phyloP scores from a whole-genome alignment of 2,113 vertebrate species.

The Entomyzon cyanotis region DNA sequence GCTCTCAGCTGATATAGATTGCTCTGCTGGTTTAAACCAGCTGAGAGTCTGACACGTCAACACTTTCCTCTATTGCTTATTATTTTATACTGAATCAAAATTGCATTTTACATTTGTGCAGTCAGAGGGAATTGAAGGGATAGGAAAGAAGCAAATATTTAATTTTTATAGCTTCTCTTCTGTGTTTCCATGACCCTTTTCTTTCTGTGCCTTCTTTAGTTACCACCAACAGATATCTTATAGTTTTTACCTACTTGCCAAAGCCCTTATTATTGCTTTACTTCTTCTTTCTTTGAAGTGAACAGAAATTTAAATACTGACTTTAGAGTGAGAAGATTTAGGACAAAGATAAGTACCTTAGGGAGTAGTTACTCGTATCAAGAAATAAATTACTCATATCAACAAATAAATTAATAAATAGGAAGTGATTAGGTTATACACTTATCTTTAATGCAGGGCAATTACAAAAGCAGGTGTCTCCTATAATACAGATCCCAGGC shows the following conservation, averaged over 20 bases:
- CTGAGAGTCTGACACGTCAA: slow-evolving; percentile 31
- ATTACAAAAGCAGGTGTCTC: not conserved
- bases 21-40: slow-evolving; percentile 50
- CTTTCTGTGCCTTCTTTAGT: not conserved
- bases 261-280: not conserved
- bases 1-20: slow-evolving; percentile 39
- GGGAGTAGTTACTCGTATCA: not conserved
- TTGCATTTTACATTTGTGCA: slow-evolving; percentile 1
- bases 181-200: not conserved
- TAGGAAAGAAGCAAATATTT: not conserved
- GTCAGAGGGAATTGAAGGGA: not conserved
- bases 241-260: not conserved
- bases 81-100: slow-evolving; percentile 31
- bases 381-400: not conserved
- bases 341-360: not conserved
- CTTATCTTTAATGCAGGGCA: not conserved
- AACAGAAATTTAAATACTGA: not conserved
- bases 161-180: not conserved
- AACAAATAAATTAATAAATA: not conserved
- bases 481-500: not conserved
- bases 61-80: slow-evolving; percentile 8
- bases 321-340: not conserved
- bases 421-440: not conserved
- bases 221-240: not conserved
- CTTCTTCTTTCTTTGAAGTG: not conserved